Percentiles rank a stretch among this genome's conserved stretches.
Conservation (phyloP, 1,140 invertebrate genomes). For the Ptiloglossa arizonensis region DNA sequence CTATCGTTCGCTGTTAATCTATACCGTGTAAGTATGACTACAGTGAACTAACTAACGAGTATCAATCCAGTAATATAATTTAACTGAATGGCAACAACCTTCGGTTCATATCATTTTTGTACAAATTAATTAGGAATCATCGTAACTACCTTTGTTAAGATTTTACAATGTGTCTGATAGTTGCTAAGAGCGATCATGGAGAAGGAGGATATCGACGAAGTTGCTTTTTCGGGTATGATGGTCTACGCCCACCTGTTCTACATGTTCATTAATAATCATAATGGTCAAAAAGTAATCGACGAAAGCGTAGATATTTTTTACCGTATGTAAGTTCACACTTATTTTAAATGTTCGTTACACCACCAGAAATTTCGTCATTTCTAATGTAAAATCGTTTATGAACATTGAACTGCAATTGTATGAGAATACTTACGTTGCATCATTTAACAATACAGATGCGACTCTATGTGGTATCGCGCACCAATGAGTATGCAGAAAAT, state of each 20-base stretch:
- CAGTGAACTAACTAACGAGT: too few relatives aligned
- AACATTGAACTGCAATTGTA: too few relatives aligned
- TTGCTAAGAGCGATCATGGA: background rate
- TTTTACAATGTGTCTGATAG: too few relatives aligned
- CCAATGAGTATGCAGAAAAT: conserved; percentile 17
- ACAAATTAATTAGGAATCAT: too few relatives aligned
- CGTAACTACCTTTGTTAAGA: too few relatives aligned
- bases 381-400: too few relatives aligned
- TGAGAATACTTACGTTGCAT: too few relatives aligned
- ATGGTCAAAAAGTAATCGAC: background rate
- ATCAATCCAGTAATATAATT: too few relatives aligned
- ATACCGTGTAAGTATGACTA: background rate
- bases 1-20: background rate
- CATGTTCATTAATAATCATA: background rate
- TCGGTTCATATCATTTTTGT: too few relatives aligned
- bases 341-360: too few relatives aligned
- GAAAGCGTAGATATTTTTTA: background rate
- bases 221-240: too few relatives aligned
- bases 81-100: too few relatives aligned
- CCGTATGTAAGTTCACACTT: background rate
- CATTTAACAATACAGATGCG: conserved; percentile 12
- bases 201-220: background rate
- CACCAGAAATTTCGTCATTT: background rate
- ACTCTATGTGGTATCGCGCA: conserved; percentile 13
- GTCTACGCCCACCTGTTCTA: background rate